Percentiles rank a stretch among this genome's conserved stretches.
Evolutionary conservation across 2,888 invertebrate species (phyloP).

Genomic region (Catocala nupta): DNA sequence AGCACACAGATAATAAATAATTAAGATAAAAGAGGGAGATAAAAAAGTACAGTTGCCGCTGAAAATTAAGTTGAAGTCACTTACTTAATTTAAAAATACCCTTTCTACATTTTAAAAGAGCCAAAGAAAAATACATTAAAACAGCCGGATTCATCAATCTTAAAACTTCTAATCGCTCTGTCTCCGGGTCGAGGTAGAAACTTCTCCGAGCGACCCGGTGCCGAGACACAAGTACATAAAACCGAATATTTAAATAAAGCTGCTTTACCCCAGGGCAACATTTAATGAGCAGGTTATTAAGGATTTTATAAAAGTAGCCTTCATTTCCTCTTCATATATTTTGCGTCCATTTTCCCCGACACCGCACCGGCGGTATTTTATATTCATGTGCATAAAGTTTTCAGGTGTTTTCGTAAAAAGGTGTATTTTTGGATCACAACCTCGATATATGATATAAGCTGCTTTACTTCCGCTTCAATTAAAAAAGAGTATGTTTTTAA

Average conservation of each 20-base stretch:
- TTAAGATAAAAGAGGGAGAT: conserved; percentile 48
- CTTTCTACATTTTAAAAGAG: conserved; percentile 53
- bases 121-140: conserved; percentile 60
- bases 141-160: conserved; percentile 74
- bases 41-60: conserved; percentile 46
- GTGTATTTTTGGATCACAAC: conserved; percentile 7
- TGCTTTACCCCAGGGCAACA: conserved; percentile 42
- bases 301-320: conserved; percentile 40
- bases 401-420: conserved; percentile 10
- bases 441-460: conserved; percentile 1
- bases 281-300: conserved; percentile 56
- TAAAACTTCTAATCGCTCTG: conserved; percentile 74
- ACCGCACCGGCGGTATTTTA: conserved; percentile 8
- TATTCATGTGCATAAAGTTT: conserved; percentile 12
- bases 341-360: conserved; percentile 25
- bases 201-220: conserved; percentile 38
- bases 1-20: conserved; percentile 29
- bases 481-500: conserved; percentile 4
- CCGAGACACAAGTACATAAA: conserved; percentile 36
- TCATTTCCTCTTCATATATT: conserved; percentile 37
- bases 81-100: conserved; percentile 62
- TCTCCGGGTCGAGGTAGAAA: conserved; percentile 63
- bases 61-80: conserved; percentile 57
- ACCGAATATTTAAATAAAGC: conserved; percentile 49
- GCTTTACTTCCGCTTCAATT: conserved; percentile 4